Conservation (phyloP, 2,888 invertebrate species). For the Prenolepis imparis region DNA sequence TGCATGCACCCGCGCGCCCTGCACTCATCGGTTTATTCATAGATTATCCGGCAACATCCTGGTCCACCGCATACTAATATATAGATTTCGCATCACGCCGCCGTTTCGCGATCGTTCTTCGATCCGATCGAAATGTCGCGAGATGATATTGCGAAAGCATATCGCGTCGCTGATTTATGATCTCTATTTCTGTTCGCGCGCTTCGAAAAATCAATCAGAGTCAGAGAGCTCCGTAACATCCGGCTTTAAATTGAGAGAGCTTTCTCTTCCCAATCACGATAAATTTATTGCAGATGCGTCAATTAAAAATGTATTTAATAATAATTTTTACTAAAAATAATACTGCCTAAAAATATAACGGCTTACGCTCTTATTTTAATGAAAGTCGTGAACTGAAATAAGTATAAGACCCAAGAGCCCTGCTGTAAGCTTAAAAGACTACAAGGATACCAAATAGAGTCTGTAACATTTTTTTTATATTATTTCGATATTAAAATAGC, state of each 20-base stretch:
- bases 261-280: neutral
- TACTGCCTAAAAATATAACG: neutral
- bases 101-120: conserved; percentile 45
- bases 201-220: neutral
- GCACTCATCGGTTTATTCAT: conserved; percentile 59
- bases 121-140: conserved; percentile 49
- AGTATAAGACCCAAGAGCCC: neutral
- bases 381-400: neutral
- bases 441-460: neutral
- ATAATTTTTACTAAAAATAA: neutral
- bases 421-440: neutral
- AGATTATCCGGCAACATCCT: conserved; percentile 57
- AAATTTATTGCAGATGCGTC: neutral
- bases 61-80: conserved; percentile 8
- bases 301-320: neutral
- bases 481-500: neutral
- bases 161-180: conserved; percentile 16
- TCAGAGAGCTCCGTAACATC: conserved; percentile 5
- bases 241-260: neutral
- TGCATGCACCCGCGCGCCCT: neutral
- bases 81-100: conserved; percentile 14
- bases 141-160: conserved; percentile 7
- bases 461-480: neutral
- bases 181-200: neutral
- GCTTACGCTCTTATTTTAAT: neutral